These are phyloP conservation scores for Bos taurus DNA, from an alignment of 2,113 vertebrate species.

Conservation along the genomic window ARS-UCD2.0 NC_037330.1:46864001-46864500, in stretches of 20 bases:
- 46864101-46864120: not conserved
- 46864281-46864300: not conserved
- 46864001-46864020: not conserved
- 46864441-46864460: not conserved
- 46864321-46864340: not conserved
- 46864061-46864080: not conserved
- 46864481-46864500: slow-evolving; percentile 7
- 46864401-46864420: not conserved
- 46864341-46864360: not conserved
- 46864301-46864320: not conserved
- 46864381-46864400: not conserved
- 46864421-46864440: not conserved
- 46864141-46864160: not conserved
- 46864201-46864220: too few species aligned
- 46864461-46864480: slow-evolving; percentile 1
- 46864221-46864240: not conserved
- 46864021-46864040: not conserved
- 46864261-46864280: not conserved
- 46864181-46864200: not conserved
- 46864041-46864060: not conserved
- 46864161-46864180: not conserved
- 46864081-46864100: not conserved
- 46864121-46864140: not conserved
- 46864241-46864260: not conserved
- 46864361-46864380: not conserved